A percentile compares a stretch with the other conserved stretches of the same genome.
phyloP scores from a whole-genome alignment of 2,888 invertebrate genomes.

The Tenthredo notha region DNA sequence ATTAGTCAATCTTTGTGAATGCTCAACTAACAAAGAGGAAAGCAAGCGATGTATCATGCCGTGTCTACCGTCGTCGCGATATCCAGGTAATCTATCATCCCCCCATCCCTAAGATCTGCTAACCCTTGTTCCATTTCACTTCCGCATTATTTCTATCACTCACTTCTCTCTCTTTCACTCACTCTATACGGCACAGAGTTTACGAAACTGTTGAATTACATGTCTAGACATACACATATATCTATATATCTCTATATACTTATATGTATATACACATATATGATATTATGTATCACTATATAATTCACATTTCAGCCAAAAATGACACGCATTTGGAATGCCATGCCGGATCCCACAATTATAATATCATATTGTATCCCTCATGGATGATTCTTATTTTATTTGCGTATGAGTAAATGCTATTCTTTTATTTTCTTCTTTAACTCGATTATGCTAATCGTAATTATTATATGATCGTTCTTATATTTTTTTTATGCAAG shows the following conservation, averaged over 20 bases:
- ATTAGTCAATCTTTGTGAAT: conserved; percentile 61
- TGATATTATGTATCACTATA: neutral
- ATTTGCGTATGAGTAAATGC: conserved; percentile 14
- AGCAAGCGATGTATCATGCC: conserved; percentile 95
- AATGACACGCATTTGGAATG: neutral
- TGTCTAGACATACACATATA: neutral
- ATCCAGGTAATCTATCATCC: conserved; percentile 76
- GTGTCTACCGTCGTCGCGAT: conserved; percentile 96
- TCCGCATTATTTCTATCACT: conserved; percentile 47
- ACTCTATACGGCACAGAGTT: conserved; percentile 17
- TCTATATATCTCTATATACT: no score
- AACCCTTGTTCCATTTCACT: neutral
- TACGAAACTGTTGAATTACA: neutral
- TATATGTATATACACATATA: neutral
- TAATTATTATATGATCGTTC: neutral
- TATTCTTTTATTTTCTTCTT: neutral
- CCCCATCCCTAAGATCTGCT: conserved; percentile 37
- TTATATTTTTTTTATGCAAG: neutral
- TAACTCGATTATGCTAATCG: neutral
- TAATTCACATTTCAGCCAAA: neutral
- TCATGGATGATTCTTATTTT: neutral
- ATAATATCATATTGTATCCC: neutral
- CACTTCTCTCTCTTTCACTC: conserved; percentile 52
- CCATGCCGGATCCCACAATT: neutral
- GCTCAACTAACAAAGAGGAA: conserved; percentile 82